Conservation (phyloP, 2,797 vertebrate genomes). For the Brotogeris chrysoptera region DNA sequence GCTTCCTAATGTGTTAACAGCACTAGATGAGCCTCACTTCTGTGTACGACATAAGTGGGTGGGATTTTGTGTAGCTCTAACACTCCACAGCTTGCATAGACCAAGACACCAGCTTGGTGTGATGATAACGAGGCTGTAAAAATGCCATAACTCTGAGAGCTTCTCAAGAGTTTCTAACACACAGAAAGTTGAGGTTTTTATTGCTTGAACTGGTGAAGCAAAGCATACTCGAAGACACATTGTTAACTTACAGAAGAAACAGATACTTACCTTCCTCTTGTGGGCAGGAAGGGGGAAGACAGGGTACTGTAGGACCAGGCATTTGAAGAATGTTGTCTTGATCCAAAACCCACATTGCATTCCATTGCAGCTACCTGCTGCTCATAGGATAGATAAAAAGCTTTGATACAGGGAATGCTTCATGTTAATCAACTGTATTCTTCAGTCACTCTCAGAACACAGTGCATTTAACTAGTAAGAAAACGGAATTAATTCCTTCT, state of each 20-base stretch:
- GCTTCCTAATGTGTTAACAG: background rate
- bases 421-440: background rate
- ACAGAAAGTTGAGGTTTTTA: background rate
- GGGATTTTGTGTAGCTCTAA: background rate
- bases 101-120: background rate
- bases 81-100: background rate
- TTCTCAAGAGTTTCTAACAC: background rate
- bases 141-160: background rate
- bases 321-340: background rate
- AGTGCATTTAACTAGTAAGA: background rate
- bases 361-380: background rate
- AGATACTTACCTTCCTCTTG: background rate
- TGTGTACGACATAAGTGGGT: background rate
- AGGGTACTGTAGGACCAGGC: background rate
- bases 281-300: background rate
- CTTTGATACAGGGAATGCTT: background rate
- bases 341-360: background rate
- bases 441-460: background rate
- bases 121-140: background rate
- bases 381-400: background rate
- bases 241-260: background rate
- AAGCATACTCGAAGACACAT: background rate
- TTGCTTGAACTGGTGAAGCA: background rate
- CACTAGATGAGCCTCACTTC: background rate
- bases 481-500: background rate